A percentile compares a stretch with the other conserved stretches of the same genome.
Evolutionary conservation across 2,888 invertebrate genomes (phyloP).

Genomic region (Ctenicera cuprea): DNA sequence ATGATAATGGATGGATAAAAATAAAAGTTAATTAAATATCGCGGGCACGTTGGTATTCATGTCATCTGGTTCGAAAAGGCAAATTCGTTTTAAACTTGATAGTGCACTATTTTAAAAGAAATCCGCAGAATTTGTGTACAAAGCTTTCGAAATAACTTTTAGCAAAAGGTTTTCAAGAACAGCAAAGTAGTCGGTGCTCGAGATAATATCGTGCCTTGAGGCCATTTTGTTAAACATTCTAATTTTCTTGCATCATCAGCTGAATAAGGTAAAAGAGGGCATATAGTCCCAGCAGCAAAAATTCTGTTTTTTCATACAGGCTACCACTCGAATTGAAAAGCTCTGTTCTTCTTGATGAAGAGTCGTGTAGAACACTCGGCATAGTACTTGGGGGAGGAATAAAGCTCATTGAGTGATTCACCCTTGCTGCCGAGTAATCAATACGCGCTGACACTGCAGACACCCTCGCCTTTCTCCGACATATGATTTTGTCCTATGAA

Average conservation of each 20-base stretch:
- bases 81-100: background rate
- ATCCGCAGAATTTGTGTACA: background rate
- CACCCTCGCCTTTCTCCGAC: slow-evolving; percentile 35
- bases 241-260: slow-evolving; percentile 42
- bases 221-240: slow-evolving; percentile 32
- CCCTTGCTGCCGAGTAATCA: slow-evolving; percentile 47
- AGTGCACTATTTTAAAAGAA: background rate
- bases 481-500: slow-evolving; percentile 21
- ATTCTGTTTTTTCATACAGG: slow-evolving; percentile 29
- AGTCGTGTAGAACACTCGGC: slow-evolving; percentile 43
- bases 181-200: slow-evolving; percentile 6
- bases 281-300: slow-evolving; percentile 14
- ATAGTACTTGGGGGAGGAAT: slow-evolving; percentile 44
- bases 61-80: background rate
- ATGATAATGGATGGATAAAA: slow-evolving; percentile 12
- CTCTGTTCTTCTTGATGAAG: slow-evolving; percentile 36
- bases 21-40: slow-evolving; percentile 7
- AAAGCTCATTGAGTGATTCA: slow-evolving; percentile 53
- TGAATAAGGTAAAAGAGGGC: slow-evolving; percentile 27
- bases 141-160: slow-evolving; percentile 5
- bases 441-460: slow-evolving; percentile 51
- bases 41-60: background rate
- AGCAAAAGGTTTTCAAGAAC: background rate
- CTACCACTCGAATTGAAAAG: slow-evolving; percentile 34
- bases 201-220: slow-evolving; percentile 23